Evolutionary conservation across 2,888 invertebrate genomes (phyloP).

Genomic region (Allolobophora icterica): DNA sequence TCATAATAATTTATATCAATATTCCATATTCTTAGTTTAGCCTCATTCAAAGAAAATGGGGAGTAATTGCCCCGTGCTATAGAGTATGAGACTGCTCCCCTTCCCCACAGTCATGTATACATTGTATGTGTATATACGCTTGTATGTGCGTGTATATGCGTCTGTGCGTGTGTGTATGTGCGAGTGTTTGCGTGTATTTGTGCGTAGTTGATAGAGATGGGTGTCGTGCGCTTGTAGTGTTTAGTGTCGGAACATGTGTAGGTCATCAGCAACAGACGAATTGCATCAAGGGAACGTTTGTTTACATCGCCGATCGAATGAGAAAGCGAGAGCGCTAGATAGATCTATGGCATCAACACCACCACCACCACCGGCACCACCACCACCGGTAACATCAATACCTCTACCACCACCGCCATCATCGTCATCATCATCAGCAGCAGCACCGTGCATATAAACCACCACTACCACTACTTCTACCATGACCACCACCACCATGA

Average conservation of each 20-base stretch:
- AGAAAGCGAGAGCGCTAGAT: conserved; percentile 9
- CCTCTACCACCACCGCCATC: neutral
- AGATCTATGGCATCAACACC: neutral
- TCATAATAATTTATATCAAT: too few species aligned
- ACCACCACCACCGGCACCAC: too few species aligned
- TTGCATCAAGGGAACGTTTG: neutral
- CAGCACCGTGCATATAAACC: neutral
- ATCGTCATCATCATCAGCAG: neutral
- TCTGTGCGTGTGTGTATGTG: neutral
- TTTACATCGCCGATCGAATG: conserved; percentile 5
- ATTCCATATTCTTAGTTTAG: too few species aligned
- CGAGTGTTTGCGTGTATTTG: neutral
- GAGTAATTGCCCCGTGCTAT: too few species aligned
- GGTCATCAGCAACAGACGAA: conserved; percentile 2
- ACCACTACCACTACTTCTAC: neutral
- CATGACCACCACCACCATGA: neutral
- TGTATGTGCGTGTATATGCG: neutral
- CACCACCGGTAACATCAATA: too few species aligned
- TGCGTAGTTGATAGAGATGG: neutral
- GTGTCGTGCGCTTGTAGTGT: neutral
- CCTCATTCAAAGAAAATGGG: too few species aligned
- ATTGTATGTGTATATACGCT: neutral
- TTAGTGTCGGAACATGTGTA: neutral
- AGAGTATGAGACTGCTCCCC: too few species aligned
- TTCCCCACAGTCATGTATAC: too few species aligned